Evolutionary conservation across 2,888 invertebrate genomes (phyloP).

Genomic region (Reticulitermes lucifugus): DNA sequence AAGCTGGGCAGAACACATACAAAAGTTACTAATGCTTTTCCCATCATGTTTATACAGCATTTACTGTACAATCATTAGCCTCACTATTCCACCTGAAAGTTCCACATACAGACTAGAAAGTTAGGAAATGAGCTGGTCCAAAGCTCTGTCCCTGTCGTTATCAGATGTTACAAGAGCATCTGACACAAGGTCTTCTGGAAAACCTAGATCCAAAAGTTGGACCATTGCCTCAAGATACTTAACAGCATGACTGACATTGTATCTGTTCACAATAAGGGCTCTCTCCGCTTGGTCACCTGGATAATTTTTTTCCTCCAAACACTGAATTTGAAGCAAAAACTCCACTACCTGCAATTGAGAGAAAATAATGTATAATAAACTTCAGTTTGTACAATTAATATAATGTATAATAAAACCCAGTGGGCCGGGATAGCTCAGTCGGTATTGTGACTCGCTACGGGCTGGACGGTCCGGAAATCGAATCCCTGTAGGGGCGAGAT

Average conservation of each 20-base stretch:
- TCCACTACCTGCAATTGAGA: constrained; percentile 78
- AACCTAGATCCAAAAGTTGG: constrained; percentile 85
- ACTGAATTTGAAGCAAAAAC: constrained; percentile 76
- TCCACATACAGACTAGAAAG: constrained; percentile 52
- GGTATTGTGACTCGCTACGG: too few species aligned
- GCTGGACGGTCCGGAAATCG: too few species aligned
- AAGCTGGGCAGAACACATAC: neutral
- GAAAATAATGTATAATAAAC: too few species aligned
- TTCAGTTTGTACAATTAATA: too few species aligned
- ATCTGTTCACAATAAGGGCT: constrained; percentile 64
- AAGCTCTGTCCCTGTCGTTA: constrained; percentile 86
- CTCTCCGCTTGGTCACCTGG: constrained; percentile 64
- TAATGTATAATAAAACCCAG: neutral
- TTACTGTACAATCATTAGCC: neutral
- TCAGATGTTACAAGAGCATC: constrained; percentile 80
- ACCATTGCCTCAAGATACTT: constrained; percentile 68
- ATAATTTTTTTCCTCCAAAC: constrained; percentile 64
- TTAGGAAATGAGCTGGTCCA: constrained; percentile 85
- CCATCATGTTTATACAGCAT: neutral
- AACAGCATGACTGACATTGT: constrained; percentile 63
- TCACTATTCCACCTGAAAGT: neutral
- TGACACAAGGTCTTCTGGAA: constrained; percentile 80
- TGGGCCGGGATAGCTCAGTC: too few species aligned
- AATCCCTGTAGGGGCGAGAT: too few species aligned
- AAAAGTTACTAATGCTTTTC: neutral